phyloP scores from a whole-genome alignment of 1,140 invertebrate genomes.

The Rhyzopertha dominica region DNA sequence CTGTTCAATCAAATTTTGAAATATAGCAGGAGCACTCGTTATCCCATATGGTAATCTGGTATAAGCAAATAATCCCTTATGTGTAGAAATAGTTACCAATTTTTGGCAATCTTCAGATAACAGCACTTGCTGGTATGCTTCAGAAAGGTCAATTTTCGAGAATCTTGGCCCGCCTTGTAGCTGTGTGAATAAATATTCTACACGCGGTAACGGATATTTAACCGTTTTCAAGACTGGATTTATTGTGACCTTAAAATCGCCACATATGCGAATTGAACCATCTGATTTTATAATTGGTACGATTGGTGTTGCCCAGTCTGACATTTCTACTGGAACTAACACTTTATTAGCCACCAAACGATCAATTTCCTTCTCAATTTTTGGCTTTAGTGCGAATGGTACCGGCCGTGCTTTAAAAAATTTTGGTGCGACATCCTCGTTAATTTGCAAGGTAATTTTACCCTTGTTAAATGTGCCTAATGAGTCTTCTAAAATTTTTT shows the following conservation, averaged over 20 bases:
- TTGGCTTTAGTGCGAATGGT: too few species aligned
- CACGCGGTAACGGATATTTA: slow-evolving; percentile 18
- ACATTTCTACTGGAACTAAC: too few species aligned
- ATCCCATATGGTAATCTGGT: slow-evolving; percentile 43
- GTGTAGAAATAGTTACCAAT: slow-evolving; percentile 43
- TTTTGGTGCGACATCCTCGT: too few species aligned
- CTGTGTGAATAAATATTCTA: slow-evolving; percentile 24
- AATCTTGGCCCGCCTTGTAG: slow-evolving; percentile 21
- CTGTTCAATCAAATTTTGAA: slow-evolving; percentile 42
- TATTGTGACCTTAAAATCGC: slow-evolving; percentile 36
- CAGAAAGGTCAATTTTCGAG: slow-evolving; percentile 21
- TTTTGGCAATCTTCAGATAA: slow-evolving; percentile 36
- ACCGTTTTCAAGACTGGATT: slow-evolving; percentile 22
- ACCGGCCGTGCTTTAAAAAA: too few species aligned
- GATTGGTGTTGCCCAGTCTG: too few species aligned
- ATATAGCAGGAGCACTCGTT: slow-evolving; percentile 32
- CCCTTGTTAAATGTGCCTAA: too few species aligned
- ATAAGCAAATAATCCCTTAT: slow-evolving; percentile 38
- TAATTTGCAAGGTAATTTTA: too few species aligned
- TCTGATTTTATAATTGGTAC: too few species aligned
- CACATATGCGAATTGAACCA: slow-evolving; percentile 41
- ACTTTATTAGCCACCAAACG: too few species aligned
- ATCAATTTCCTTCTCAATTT: too few species aligned
- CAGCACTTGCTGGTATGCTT: slow-evolving; percentile 42
- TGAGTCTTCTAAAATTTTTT: too few species aligned